A percentile compares a stretch with the other conserved stretches of the same genome.
Conservation (phyloP, 2,113 vertebrate genomes). For the Calyptommatus sinebrachiatus region DNA sequence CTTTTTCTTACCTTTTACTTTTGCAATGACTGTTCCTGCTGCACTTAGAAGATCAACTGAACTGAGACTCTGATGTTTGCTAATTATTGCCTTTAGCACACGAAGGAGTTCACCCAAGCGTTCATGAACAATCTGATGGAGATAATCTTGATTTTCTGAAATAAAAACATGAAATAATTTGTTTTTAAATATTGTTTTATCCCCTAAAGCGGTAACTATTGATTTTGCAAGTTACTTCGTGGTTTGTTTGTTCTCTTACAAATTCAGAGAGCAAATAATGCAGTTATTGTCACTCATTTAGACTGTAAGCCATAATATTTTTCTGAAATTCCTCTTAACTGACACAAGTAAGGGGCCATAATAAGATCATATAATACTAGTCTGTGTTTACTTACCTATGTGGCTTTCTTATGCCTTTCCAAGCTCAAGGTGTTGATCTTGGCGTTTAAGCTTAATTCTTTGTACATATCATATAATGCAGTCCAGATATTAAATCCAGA, state of each 20-base stretch:
- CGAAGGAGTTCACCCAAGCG: conserved; percentile 88
- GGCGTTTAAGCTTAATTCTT: too few species aligned
- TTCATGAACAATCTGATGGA: conserved; percentile 88
- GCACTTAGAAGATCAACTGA: conserved; percentile 92
- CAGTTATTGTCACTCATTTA: background rate
- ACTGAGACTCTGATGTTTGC: conserved; percentile 91
- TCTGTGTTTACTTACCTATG: too few species aligned
- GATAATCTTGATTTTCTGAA: conserved; percentile 84
- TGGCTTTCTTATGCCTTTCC: too few species aligned
- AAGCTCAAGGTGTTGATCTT: too few species aligned
- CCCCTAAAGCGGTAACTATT: background rate
- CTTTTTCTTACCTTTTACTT: conserved; percentile 90
- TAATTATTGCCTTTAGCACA: conserved; percentile 87
- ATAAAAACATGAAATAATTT: conserved; percentile 24
- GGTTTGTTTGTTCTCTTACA: background rate
- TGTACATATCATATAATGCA: too few species aligned
- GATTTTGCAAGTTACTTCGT: background rate
- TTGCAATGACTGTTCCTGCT: conserved; percentile 88
- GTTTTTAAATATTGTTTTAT: conserved; percentile 7
- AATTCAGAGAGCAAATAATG: background rate
- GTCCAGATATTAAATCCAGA: too few species aligned
- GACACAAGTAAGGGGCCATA: too few species aligned
- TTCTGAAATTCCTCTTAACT: too few species aligned
- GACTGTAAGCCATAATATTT: background rate
- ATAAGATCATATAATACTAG: too few species aligned